Evolutionary conservation across 1,140 invertebrate genomes (phyloP).

Genomic region (Campoletis sonorensis): DNA sequence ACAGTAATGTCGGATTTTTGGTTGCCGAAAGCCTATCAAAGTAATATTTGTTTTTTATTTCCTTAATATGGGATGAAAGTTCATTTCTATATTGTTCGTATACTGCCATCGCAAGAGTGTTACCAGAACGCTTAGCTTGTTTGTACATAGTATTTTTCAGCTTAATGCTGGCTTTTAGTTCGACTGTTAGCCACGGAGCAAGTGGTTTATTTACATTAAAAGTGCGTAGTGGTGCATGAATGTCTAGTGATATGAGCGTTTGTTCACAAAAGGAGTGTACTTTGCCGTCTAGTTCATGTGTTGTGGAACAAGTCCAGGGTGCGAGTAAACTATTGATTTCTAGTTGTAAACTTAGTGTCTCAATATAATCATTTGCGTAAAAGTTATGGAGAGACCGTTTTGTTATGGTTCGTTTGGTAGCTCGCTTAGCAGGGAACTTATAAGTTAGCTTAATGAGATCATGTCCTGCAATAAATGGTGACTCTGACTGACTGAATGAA

Average conservation of each 20-base stretch:
- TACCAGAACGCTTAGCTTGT: background rate
- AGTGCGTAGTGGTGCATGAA: background rate
- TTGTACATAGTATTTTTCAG: background rate
- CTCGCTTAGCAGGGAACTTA: background rate
- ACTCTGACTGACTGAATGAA: background rate
- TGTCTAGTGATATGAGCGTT: background rate
- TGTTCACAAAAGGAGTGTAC: background rate
- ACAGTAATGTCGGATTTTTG: too few species aligned
- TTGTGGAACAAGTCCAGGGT: background rate
- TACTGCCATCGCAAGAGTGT: background rate
- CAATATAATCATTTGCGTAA: background rate
- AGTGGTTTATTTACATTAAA: background rate
- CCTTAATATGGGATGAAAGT: background rate
- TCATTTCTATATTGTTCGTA: background rate
- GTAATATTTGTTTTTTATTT: too few species aligned
- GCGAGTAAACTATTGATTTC: too few species aligned
- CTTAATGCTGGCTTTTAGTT: background rate
- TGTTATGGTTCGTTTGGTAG: background rate
- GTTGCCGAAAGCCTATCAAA: too few species aligned
- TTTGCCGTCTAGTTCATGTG: background rate
- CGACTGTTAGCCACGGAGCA: background rate
- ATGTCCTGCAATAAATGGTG: slow-evolving; percentile 6
- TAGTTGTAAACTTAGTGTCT: background rate
- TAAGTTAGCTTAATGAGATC: background rate
- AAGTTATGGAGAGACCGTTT: background rate